Base-by-base conservation (phyloP, 2,113 vertebrate genomes). In the Petroica traversi region DNA sequence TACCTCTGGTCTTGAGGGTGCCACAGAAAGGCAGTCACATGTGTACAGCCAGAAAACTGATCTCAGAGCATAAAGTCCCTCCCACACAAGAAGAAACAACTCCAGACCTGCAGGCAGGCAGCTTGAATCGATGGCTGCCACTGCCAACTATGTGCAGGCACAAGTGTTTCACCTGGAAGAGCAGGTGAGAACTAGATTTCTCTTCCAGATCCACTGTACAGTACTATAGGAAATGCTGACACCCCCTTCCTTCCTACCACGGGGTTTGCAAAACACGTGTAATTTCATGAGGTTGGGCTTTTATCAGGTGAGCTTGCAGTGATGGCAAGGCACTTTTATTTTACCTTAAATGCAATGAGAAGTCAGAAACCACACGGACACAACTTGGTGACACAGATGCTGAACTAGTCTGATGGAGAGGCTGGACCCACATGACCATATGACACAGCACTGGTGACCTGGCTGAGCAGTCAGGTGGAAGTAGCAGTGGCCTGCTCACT, bases 391-490 rank as follows among this genome's bases (percentile, higher is more conserved):
- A 71, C 29, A 75, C 20, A 20, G 40, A 36, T 31, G 23, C 61
- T 88, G 80, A 89, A 24, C 14, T 33, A 52, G 23, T 26, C 14
- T 61, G 36, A 14, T 8, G 14, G 54, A 57, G n/a, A 55, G 6
- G 15, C 16, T 69, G 51, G 45, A 45, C 0, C 18, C n/a, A 31
- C 45, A 34, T 0, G 0, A 14, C 33, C 0, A 0, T 3, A 28
- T 0, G 3, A 34, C 19, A 61, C 43, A 58, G 40, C 4, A 1
- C 31, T 29, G 25, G 17, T 0, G 0, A 29, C 26, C n/a, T 8
- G 10, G 55, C 9, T 57, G 48, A 85, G 36, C 19, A 71, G 41
- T 17, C 17, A 25, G 19, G 33, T 12, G 38, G n/a, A 71, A 51
- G 81, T 19, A 76, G 55, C 7, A 48, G n/a, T 4, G 9, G 22